Conservation (phyloP, 1,140 invertebrate genomes). For the Oryzaephilus surinamensis region DNA sequence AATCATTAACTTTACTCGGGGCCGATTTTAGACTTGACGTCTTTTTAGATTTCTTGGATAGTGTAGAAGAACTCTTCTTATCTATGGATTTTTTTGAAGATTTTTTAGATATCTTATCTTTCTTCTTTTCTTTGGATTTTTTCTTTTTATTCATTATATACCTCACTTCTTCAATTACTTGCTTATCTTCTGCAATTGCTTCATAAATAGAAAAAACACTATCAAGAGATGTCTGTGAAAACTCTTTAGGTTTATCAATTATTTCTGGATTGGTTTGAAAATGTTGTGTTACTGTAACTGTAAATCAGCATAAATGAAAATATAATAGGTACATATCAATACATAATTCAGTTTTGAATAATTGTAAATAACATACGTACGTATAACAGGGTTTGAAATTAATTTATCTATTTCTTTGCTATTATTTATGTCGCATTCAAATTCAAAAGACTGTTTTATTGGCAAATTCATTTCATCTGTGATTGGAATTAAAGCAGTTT, state of each 20-base stretch:
- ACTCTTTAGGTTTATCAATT: conserved; percentile 1
- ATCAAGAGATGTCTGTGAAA: conserved; percentile 1
- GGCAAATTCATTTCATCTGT: no score
- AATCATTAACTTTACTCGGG: neutral
- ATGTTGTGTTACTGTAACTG: neutral
- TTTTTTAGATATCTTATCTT: conserved; percentile 1
- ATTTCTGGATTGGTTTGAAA: neutral
- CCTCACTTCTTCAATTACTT: conserved; percentile 2
- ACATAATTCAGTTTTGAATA: neutral
- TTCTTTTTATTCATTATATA: neutral
- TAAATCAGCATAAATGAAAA: neutral
- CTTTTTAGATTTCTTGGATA: neutral
- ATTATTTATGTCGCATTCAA: neutral
- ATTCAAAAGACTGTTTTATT: no score
- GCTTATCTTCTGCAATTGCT: conserved; percentile 2
- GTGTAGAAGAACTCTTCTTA: neutral
- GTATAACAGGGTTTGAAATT: neutral
- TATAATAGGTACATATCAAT: neutral
- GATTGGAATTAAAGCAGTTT: no score
- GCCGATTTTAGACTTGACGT: neutral
- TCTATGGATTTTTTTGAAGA: neutral
- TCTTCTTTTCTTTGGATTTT: conserved; percentile 1
- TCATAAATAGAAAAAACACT: conserved; percentile 2
- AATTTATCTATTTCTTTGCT: conserved; percentile 1
- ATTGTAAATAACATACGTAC: conserved; percentile 1